Base-by-base conservation (phyloP, 2,888 invertebrate genomes). In the Bombylius discolor region DNA sequence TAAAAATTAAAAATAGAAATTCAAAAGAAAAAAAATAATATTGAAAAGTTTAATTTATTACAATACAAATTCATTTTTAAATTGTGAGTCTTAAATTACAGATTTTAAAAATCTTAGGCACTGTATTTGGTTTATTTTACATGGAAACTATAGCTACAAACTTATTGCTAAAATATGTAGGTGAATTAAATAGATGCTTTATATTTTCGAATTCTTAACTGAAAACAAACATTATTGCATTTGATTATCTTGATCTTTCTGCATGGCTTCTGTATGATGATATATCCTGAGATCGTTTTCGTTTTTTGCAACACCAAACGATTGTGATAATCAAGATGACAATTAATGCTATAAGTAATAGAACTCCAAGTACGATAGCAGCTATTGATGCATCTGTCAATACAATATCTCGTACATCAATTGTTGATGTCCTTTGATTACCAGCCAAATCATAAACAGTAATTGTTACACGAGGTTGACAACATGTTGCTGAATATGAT, bases 401-500 rank as follows among this genome's bases (percentile, higher is more conserved):
- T 5, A 67, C 64, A 6, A 71, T 60, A 64, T 76, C 77, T 31
- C 75, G 67, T 5, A 80, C 82, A 67, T 89, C 85, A 12, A 86
- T 76, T 23, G 77, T 77, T 51, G 79, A 77, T 55, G 79, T 79
- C 58, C 79, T 77, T 6, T 79, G 78, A 67, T 89, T 89, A 1
- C 86, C 85, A 12, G 76, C 75, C 0, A 84, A 72, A 67, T 89
- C 88, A 11, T 79, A 79, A 0, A 86, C 87, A 3, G 79, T 81
- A 5, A 89, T 70, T 45, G 83, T 75, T 0, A 87, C 77, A 52
- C 81, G 77, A 0, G 85, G 81, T 7, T 82, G 78, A 67, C 89
- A 90, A 67, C 89, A 90, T 0, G 82, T 83, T 0, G 85, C 81
- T 23, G 82, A 77, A 67, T 86, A 89, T 5, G 79, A 79, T 1